Evolutionary conservation across 2,888 invertebrate genomes (phyloP).

Genomic region (Drosophila cognata): DNA sequence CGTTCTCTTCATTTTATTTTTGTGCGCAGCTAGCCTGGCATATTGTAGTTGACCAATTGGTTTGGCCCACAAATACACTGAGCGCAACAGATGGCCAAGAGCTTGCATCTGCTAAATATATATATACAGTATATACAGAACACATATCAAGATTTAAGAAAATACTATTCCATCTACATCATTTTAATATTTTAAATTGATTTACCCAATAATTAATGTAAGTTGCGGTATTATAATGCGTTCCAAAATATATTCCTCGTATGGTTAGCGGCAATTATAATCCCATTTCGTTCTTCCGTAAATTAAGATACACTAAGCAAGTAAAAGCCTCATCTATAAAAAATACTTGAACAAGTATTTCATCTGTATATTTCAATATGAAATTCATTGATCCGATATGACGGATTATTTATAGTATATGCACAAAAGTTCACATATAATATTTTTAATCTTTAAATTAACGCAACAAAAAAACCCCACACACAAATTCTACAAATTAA

Average conservation of each 20-base stretch:
- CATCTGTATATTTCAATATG: constrained; percentile 4
- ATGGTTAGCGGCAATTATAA: neutral
- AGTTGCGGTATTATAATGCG: neutral
- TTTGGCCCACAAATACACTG: neutral
- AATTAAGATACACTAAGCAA: neutral
- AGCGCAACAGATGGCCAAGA: neutral
- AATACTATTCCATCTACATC: neutral
- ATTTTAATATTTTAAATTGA: neutral
- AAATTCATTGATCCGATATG: constrained; percentile 4
- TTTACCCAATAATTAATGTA: neutral
- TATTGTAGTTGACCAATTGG: constrained; percentile 5
- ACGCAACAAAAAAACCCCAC: constrained; percentile 12
- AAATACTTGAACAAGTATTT: neutral
- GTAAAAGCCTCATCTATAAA: neutral
- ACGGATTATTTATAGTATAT: neutral
- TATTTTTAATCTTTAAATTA: constrained; percentile 2
- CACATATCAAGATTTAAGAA: neutral
- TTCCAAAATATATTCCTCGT: neutral
- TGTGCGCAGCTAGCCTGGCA: neutral
- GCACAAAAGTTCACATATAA: neutral
- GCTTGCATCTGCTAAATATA: neutral
- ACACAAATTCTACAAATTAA: constrained; percentile 16
- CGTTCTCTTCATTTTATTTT: neutral
- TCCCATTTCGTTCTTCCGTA: neutral
- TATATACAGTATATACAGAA: neutral